These are phyloP conservation scores for Phymatocera aterrima DNA, from an alignment of 2,888 invertebrate species.

Conservation along the genomic window DNA sequence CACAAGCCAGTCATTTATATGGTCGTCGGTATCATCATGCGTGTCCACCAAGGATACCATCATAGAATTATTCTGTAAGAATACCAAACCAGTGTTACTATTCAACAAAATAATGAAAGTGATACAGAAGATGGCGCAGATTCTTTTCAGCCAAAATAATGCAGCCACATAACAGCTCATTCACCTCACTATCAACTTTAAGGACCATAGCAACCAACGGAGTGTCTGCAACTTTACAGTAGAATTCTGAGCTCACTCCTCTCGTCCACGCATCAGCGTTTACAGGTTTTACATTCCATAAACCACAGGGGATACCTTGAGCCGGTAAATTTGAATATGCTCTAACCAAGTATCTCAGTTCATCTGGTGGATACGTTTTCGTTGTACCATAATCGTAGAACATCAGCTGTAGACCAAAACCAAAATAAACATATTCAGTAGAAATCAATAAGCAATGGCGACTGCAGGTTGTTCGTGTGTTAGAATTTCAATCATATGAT, in stretches of 20 bases:
- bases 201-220: slow-evolving; percentile 60
- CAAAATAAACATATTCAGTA: slow-evolving; percentile 19
- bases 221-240: slow-evolving; percentile 49
- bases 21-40: slow-evolving; percentile 60
- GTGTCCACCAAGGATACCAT: slow-evolving; percentile 64
- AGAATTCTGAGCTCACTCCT: slow-evolving; percentile 55
- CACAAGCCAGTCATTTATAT: slow-evolving; percentile 67
- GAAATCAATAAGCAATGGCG: neutral
- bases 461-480: neutral
- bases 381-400: slow-evolving; percentile 71
- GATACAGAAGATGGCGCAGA: neutral
- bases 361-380: slow-evolving; percentile 58
- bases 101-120: neutral
- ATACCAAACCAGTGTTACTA: neutral
- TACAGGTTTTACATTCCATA: slow-evolving; percentile 63
- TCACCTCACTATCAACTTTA: slow-evolving; percentile 59
- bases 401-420: slow-evolving; percentile 59
- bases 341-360: slow-evolving; percentile 64
- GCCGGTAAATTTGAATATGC: slow-evolving; percentile 65
- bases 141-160: too few relatives aligned
- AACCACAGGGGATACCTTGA: slow-evolving; percentile 69
- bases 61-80: slow-evolving; percentile 66
- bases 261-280: slow-evolving; percentile 57
- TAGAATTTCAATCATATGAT: slow-evolving; percentile 35
- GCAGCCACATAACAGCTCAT: neutral